These are phyloP conservation scores for Lasioglossum zephyrum DNA, from an alignment of 2,888 invertebrate genomes.

Conservation along the genomic window DNA sequence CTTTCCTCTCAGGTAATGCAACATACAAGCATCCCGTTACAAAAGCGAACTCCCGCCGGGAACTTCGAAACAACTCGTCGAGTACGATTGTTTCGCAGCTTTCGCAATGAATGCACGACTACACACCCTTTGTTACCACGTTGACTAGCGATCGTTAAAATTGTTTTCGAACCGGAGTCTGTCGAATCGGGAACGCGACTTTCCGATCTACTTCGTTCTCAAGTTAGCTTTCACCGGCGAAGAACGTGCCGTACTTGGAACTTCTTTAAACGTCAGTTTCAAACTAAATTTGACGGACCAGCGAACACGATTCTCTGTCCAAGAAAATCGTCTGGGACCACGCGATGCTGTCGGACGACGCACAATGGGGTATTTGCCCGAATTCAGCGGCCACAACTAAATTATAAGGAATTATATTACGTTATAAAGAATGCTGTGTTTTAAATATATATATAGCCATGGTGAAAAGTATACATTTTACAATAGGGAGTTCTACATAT, in stretches of 20 bases:
- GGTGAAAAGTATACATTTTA: too few relatives aligned
- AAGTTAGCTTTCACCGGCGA: not conserved
- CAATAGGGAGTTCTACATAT: too few relatives aligned
- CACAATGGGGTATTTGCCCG: too few relatives aligned
- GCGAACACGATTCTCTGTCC: not conserved
- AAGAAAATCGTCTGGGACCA: not conserved
- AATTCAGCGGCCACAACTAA: too few relatives aligned
- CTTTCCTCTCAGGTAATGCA: slow-evolving; percentile 93
- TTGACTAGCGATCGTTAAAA: not conserved
- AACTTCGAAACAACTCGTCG: not conserved
- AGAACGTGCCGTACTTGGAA: not conserved
- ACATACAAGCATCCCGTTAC: slow-evolving; percentile 37
- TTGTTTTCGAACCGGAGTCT: not conserved
- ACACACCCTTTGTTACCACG: not conserved
- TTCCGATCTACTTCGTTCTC: not conserved
- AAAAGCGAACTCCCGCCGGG: not conserved
- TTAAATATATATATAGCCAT: too few relatives aligned
- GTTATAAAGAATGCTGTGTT: too few relatives aligned
- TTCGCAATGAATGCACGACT: not conserved
- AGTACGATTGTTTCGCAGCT: not conserved
- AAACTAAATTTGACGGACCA: not conserved
- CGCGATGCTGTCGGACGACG: not conserved
- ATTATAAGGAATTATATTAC: too few relatives aligned
- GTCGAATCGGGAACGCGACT: not conserved
- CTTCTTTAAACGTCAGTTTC: not conserved